A percentile compares a stretch with the other conserved stretches of the same genome.
phyloP scores from a whole-genome alignment of 2,888 invertebrate species.

The Sarcophaga subvicina region DNA sequence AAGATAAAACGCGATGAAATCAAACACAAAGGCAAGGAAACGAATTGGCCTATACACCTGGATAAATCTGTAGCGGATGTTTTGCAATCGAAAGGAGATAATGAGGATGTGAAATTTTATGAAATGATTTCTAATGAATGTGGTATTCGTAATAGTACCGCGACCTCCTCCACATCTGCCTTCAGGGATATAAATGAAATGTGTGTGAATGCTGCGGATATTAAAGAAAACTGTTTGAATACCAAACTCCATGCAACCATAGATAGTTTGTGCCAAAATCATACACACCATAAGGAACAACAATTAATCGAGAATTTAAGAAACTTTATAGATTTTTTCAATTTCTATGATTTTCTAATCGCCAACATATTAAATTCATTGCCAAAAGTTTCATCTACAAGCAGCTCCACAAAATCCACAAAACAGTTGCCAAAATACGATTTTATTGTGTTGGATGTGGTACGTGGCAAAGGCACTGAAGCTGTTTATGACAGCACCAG shows the following conservation, averaged over 20 bases:
- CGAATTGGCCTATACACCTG: conserved; percentile 74
- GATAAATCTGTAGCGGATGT: conserved; percentile 70
- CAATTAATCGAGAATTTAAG: conserved; percentile 73
- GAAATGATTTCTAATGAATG: not conserved
- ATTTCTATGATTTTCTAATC: conserved; percentile 80
- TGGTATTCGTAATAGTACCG: not conserved
- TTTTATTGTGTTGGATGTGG: conserved; percentile 81
- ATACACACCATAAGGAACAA: conserved; percentile 40
- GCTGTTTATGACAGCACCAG: conserved; percentile 59
- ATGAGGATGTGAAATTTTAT: not conserved
- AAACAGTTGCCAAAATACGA: conserved; percentile 77
- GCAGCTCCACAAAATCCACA: conserved; percentile 18
- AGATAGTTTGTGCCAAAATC: conserved; percentile 61
- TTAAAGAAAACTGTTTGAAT: conserved; percentile 47
- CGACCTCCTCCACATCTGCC: no score
- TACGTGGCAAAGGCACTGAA: conserved; percentile 67
- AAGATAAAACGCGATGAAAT: conserved; percentile 68
- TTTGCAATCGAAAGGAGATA: conserved; percentile 59
- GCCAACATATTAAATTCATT: conserved; percentile 69
- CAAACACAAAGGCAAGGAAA: conserved; percentile 21
- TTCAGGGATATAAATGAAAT: conserved; percentile 55
- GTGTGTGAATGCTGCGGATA: conserved; percentile 57
- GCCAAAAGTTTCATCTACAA: conserved; percentile 16
- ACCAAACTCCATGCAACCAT: not conserved
- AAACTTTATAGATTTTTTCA: conserved; percentile 79